phyloP scores from a whole-genome alignment of 2,797 vertebrate species.

The Gila robusta region DNA sequence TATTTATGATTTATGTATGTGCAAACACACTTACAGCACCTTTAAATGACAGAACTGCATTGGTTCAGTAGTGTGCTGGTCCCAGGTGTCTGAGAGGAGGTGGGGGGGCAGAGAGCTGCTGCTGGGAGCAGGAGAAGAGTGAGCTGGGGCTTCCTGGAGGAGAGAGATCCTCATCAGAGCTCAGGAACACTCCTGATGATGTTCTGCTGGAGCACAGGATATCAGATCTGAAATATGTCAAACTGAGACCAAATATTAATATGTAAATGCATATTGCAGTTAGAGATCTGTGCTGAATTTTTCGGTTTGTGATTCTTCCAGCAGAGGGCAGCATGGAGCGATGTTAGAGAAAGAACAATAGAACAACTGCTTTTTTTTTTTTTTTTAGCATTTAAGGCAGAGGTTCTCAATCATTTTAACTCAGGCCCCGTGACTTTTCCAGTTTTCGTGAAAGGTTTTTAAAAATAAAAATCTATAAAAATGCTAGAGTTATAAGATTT shows the following conservation, averaged over 20 bases:
- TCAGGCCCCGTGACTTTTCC: neutral
- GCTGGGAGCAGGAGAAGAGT: conserved; percentile 26
- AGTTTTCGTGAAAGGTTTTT: neutral
- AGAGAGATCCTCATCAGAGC: conserved; percentile 69
- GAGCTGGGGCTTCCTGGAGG: conserved; percentile 63
- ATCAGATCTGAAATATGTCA: conserved; percentile 38
- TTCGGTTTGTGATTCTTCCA: neutral
- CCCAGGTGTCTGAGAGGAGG: conserved; percentile 59
- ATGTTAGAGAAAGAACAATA: neutral
- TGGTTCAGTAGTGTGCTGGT: conserved; percentile 32
- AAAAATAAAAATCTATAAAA: neutral
- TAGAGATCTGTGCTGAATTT: too few species aligned
- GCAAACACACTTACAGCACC: neutral
- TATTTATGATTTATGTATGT: neutral
- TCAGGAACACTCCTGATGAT: conserved; percentile 53
- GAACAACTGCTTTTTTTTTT: neutral
- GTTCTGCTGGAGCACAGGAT: conserved; percentile 27
- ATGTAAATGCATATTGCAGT: neutral
- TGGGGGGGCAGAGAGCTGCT: conserved; percentile 59
- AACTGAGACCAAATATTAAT: conserved; percentile 4
- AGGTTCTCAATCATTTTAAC: neutral
- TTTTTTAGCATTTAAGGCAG: neutral
- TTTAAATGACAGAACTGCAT: neutral
- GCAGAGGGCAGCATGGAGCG: conserved; percentile 24
- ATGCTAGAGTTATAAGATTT: neutral